Evolutionary conservation across 2,797 vertebrate genomes (phyloP), one percentile per base, ranked within the genome.

Genomic region (Masticophis lateralis): DNA sequence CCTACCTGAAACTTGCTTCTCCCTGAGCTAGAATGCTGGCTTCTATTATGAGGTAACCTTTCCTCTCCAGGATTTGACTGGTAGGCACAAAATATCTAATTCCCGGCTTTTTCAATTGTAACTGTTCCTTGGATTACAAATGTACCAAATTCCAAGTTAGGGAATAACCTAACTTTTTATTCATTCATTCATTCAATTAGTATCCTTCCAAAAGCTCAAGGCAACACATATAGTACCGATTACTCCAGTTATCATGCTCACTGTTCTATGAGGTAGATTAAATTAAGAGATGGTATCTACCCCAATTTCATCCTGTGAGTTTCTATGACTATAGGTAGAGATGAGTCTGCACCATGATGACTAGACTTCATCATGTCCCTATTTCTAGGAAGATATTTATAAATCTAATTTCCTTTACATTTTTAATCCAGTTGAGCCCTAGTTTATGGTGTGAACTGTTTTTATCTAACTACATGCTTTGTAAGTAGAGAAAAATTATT

Each of bases 11-110:
- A 37, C 79, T 90, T 66, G 79, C 60, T 61, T 90, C 57, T 47
- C 51, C 43, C 79, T 25, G 25, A 13, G 60, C 83, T 90, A 86
- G 92, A 93, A 93, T 90, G n/a, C 83, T 90, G 92, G 53, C 60
- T 93, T 90, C 92, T 93, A 86, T 93, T 93, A 90, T 93, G 92
- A 93, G 60, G 92, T 93, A 90, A 87, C 63, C 11, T 47, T 90
- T 59, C 53, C 18, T 3, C n/a, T n/a, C 47, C 43, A 83, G 25
- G 83, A 86, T 86, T 91, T 91, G 66, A 79, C 66, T 79, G 74
- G n/a, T 87, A 87, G 59, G 28, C 22, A 25, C 83, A 53, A 63
- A 63, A 55, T 87, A 47, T 7, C 43, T 25, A 22, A 10, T 90
- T 55, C 9, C 20, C 25, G 66, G 51, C 2, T 28, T 83, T 89